Evolutionary conservation across 2,888 invertebrate genomes (phyloP), one percentile per base, ranked within the genome.

Genomic region (Microplitis deprimator): DNA sequence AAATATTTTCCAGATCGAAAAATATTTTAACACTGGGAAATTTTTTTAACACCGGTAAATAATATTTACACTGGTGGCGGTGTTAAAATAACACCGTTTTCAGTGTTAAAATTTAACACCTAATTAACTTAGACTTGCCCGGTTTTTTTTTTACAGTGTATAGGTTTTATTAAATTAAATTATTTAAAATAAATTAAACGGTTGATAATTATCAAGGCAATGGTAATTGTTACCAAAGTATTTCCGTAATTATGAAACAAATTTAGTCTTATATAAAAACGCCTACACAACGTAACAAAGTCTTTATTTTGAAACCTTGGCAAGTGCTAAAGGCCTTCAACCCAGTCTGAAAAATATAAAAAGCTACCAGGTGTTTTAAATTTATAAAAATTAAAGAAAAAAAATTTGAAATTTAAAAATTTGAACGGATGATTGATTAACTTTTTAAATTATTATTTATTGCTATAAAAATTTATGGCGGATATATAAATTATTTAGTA

Each of bases 291-390:
- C 38, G 67, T 29, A 60, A 64, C 16, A 64, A 39, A 50, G 65
- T 60, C 67, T 29, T 50, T 38, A 20, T 59, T 16, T n/a, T 7
- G 38, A 60, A 68, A 73, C 73, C 73, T 73, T 73, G 73, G 67
- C 38, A 39, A 60, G 65, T 73, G 73, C 73, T 60, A 68, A 59
- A 64, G 59, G 67, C 59, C 65, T 73, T 73, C 67, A 73, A 73
- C 67, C 67, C 17, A 41, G 41, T 41, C 50, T 68, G 16, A 61
- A 71, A 61, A 62, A 71, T 60, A 8, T n/a, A 39, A 41, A 41
- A 29, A 29, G 29, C 4, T 68, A n/a, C 17, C 10, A 17, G 6
- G 17, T n/a, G 10, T 16, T 5, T 67, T 13, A 13, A 50, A 50
- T 50, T 50, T 13, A 13, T 41, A 16, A 17, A 68, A 68, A 41